Base-by-base conservation (phyloP, 1,140 invertebrate genomes). In the Maniola jurtina region DNA sequence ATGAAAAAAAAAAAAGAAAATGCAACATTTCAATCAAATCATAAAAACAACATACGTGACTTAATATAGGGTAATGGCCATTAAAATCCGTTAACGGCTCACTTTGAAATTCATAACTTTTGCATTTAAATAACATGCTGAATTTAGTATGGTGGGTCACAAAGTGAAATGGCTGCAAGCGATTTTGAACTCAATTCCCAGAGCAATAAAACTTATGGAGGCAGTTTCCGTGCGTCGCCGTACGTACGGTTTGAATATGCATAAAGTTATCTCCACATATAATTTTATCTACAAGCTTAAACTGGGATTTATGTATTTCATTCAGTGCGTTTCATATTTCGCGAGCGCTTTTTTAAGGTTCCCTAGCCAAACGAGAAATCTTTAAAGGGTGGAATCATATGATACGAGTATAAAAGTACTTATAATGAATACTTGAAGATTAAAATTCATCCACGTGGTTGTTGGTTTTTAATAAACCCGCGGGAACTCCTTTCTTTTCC, bases 101-200 rank as follows among this genome's bases (percentile, higher is more conserved):
- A 59, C 66, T 72, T 72, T 72, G 66, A 68, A 72, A 69, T 72
- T 72, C 70, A 72, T 72, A 72, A 69, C 70, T 72, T 62, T 68
- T 68, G 63, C 70, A 72, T 72, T 72, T 69, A 72, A 72, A 72
- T 72, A 72, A 69, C 70, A 57, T 62, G 61, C 47, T 67, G 66
- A 64, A 61, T 61, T 72, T 68, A 65, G 60, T 62, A 62, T 61
- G 48, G 54, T 68, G 66, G 36, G 14, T 52, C 25, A 47, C 61
- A 34, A 55, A 55, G 16, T 55, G 16, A 25, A 15, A 55, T 11
- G 33, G 4, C 2, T 33, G 11, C 52, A 55, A 9, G 52, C 16
- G 25, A 55, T 55, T 55, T 55, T 55, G 8, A 13, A 13, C 52
- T 13, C 52, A 34, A 34, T 55, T 34, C 15, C 34, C 5, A 50